Conservation (phyloP, 1,140 invertebrate genomes). For the Drosophila seguyi region DNA sequence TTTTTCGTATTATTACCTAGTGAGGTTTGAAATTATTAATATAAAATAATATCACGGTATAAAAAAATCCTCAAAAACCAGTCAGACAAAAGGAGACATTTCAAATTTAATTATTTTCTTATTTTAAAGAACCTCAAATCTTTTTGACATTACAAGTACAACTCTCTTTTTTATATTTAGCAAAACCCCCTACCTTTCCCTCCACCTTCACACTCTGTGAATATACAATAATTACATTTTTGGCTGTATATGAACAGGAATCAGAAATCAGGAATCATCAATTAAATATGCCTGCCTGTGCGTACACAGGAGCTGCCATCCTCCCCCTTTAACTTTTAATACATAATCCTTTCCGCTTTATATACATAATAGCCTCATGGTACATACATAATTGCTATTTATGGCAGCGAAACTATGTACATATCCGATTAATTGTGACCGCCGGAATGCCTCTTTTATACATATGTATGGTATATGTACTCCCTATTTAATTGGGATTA, state of each 20-base stretch:
- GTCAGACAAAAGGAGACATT: no score
- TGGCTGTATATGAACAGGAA: conserved; percentile 15
- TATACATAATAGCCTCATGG: conserved; percentile 1
- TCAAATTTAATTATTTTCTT: neutral
- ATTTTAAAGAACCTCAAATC: neutral
- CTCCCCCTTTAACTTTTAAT: conserved; percentile 16
- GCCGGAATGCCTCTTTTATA: conserved; percentile 20
- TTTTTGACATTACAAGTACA: neutral
- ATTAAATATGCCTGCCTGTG: conserved; percentile 63
- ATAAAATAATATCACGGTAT: no score
- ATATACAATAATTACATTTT: conserved; percentile 65
- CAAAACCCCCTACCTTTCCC: neutral
- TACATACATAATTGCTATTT: conserved; percentile 40
- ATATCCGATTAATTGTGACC: conserved; percentile 39
- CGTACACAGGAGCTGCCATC: conserved; percentile 22
- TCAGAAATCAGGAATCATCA: conserved; percentile 29
- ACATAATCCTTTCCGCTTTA: conserved; percentile 39
- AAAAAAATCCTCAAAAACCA: no score
- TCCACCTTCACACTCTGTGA: neutral
- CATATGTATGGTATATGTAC: conserved; percentile 6
- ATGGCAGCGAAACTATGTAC: conserved; percentile 29
- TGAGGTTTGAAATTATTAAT: no score
- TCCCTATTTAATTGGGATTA: conserved; percentile 15
- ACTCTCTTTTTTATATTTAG: no score
- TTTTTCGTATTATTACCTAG: no score